Evolutionary conservation across 2,797 vertebrate genomes (phyloP), one percentile per base, ranked within the genome.

Genomic region (Sebastolobus alascanus): DNA sequence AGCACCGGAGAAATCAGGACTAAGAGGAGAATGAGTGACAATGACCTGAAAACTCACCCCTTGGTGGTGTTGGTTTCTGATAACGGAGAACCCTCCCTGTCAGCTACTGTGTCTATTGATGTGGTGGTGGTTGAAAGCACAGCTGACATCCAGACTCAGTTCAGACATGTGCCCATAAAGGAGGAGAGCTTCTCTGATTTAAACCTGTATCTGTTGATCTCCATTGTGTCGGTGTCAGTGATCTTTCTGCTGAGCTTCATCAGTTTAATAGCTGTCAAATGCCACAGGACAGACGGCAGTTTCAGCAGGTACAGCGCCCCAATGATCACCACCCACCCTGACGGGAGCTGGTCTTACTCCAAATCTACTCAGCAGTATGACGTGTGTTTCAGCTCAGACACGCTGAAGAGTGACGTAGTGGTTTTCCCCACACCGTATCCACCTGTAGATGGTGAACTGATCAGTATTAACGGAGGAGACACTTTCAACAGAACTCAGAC

Each of bases 1-100:
- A 77, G 66, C 43, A 77, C 56, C 27, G 75, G 75, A 46, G 75
- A 77, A 38, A 77, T 77, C 75, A 77, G 66, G 58, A 77, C 75
- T 40, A 77, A 77, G 75, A 63, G 75, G 75, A 82, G 76, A 83
- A 87, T 94, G 86, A 89, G 86, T 82, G 87, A 92, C 66, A 92
- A 86, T 87, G 75, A 77, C 66, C 56, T 77, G 56, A 77, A 77
- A 55, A 89, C 75, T 4, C 93, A 94, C 63, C 86, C 69, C 8
- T 72, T 96, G 55, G 58, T 94, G 20, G 82, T 96, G 68, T 12
- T 93, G 69, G 90, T 94, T 22, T 91, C 87, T 76, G 94, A 95
- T 66, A 91, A 91, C 11, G 94, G 94, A 43, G 86, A 91, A 37
- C 92, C 94, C 16, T 71, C 88, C 18, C 87, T 87, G 52, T 91